Conservation (phyloP, 2,113 vertebrate genomes). For the Myotis brandtii region DNA sequence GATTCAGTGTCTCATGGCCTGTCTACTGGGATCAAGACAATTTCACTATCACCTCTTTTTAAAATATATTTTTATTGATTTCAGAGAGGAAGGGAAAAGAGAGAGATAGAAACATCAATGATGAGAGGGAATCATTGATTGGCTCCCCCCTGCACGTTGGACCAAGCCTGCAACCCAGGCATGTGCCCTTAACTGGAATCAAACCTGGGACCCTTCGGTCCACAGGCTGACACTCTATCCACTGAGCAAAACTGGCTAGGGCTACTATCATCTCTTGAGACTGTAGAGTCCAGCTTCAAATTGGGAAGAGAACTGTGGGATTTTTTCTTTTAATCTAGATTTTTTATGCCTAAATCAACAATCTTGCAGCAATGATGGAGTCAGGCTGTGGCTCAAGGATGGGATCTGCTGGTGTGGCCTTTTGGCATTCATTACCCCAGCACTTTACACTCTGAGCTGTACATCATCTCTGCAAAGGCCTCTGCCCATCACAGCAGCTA, state of each 20-base stretch:
- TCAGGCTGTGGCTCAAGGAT: conserved; percentile 31
- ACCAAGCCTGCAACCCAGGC: too few relatives aligned
- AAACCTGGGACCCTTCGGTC: too few relatives aligned
- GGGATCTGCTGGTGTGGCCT: conserved; percentile 40
- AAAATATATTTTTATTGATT: too few relatives aligned
- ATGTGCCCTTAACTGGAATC: too few relatives aligned
- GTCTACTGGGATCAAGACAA: background rate
- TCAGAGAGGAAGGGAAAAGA: too few relatives aligned
- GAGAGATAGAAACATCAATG: too few relatives aligned
- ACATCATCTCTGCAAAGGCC: conserved; percentile 2
- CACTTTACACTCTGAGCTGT: background rate
- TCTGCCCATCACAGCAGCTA: conserved; percentile 44
- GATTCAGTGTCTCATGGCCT: background rate
- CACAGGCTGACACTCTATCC: too few relatives aligned
- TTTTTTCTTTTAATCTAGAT: conserved; percentile 28
- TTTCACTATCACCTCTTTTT: background rate
- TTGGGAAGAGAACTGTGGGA: background rate
- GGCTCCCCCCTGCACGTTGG: too few relatives aligned
- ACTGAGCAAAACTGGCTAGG: too few relatives aligned
- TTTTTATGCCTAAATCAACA: conserved; percentile 60
- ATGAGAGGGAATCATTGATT: too few relatives aligned
- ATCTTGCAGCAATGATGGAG: background rate
- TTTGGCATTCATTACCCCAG: background rate
- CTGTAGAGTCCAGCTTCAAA: conserved; percentile 49
- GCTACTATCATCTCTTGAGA: background rate